Evolutionary conservation across 2,797 vertebrate genomes (phyloP), one percentile per base, ranked within the genome.

Genomic region (Sebastes variabilis): DNA sequence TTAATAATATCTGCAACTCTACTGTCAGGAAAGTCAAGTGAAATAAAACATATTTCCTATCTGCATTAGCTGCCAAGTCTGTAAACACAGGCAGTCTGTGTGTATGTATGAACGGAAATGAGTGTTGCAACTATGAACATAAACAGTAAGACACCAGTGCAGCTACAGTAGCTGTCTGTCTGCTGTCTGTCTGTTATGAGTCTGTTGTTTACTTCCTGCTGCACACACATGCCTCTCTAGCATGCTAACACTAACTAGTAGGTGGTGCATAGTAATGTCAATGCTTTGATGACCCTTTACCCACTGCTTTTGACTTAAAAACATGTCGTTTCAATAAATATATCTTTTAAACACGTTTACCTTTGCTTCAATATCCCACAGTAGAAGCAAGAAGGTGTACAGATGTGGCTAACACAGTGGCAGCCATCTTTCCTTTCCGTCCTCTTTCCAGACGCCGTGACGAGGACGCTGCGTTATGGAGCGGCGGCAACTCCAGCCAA

Each of bases 271-370:
- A 36, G 12, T 14, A 18, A 42, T 42, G 38, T 3, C 11, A 30
- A 8, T 4, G 2, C 13, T 72, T 66, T 55, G 6, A 13, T 2
- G 42, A 14, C 27, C 42, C 1, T 12, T 42, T 46, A 1, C 18
- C 5, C 0, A 0, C 6, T 65, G 7, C 6, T 16, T 32, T 4
- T 16, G 3, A 18, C 1, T 20, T 14, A 10, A 18, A 16, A 13
- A 46, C 5, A 27, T 24, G 34, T 1, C 8, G 1, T 8, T 61
- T 32, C 0, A 20, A 9, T 2, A 22, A 3, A 2, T 7, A 13
- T 1, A 8, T 73, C 0, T 55, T 64, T 54, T 2, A 25, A 10
- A 64, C n/a, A 14, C 24, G 7, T 66, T 84, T 82, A 92, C 91
- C 87, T 90, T 54, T 0, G 16, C 6, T 66, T 82, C 12, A 81